These are phyloP conservation scores for Mesorhabditis spiculigera DNA, from an alignment of 2,888 invertebrate genomes.

Conservation along the genomic window DNA sequence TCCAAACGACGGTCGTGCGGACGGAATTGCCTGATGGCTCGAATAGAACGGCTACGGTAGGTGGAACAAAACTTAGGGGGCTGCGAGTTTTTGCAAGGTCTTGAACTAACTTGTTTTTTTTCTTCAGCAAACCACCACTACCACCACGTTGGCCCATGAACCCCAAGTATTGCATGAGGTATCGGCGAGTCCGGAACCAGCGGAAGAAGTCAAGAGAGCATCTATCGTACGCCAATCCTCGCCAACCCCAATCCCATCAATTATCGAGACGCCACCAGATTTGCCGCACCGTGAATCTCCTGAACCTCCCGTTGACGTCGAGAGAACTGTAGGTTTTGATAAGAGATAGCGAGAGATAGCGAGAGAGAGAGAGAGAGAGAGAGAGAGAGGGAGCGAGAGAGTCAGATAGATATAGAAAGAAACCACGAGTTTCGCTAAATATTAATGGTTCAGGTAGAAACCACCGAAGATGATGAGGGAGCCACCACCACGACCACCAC, in stretches of 20 bases:
- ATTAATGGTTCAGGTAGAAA: neutral
- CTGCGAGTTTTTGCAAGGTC: neutral
- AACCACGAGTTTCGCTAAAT: no score
- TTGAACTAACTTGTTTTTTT: slow-evolving; percentile 12
- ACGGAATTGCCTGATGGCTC: neutral
- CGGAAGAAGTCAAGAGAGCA: slow-evolving; percentile 1
- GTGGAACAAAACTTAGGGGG: neutral
- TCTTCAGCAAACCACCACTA: slow-evolving; percentile 24
- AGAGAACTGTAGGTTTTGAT: neutral
- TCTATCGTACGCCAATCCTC: neutral
- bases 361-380: no score
- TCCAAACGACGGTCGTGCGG: slow-evolving; percentile 2
- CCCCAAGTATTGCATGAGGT: slow-evolving; percentile 17
- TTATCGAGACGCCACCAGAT: slow-evolving; percentile 5
- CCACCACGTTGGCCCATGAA: slow-evolving; percentile 32
- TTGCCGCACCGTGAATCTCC: neutral
- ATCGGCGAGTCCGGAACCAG: neutral
- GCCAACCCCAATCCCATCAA: neutral
- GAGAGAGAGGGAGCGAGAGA: no score
- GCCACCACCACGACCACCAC: neutral
- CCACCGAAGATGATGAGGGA: neutral
- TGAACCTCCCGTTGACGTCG: slow-evolving; percentile 2
- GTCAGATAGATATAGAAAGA: no score
- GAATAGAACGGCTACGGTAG: neutral
- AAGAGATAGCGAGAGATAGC: no score